A percentile compares a stretch with the other conserved stretches of the same genome.
phyloP scores from a whole-genome alignment of 2,888 invertebrate species.

The Acanthosoma haemorrhoidale region DNA sequence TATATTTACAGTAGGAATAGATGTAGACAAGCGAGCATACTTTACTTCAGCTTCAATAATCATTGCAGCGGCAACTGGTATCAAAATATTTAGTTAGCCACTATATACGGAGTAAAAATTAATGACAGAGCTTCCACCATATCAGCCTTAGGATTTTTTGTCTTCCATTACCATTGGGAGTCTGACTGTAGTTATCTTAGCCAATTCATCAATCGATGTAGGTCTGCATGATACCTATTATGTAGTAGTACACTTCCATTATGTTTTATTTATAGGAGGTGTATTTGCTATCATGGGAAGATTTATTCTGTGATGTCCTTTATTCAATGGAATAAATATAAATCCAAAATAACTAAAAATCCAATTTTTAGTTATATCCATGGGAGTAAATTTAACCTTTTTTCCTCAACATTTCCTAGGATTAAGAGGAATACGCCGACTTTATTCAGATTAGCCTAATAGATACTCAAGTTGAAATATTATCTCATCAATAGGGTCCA shows the following conservation, averaged over 20 bases:
- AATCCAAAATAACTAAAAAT: slow-evolving; percentile 58
- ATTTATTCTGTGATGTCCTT: slow-evolving; percentile 64
- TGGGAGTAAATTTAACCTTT: slow-evolving; percentile 72
- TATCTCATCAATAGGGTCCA: slow-evolving; percentile 63
- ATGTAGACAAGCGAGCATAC: slow-evolving; percentile 71
- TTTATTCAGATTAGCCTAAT: slow-evolving; percentile 69
- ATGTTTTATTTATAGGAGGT: slow-evolving; percentile 72
- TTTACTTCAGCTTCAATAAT: slow-evolving; percentile 80
- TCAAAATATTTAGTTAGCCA: slow-evolving; percentile 76
- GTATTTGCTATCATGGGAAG: slow-evolving; percentile 73
- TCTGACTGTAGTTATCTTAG: neutral
- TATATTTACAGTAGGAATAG: slow-evolving; percentile 73
- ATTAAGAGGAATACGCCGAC: slow-evolving; percentile 66
- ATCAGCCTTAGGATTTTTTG: neutral
- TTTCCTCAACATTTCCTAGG: slow-evolving; percentile 76
- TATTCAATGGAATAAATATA: slow-evolving; percentile 59
- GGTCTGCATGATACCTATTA: slow-evolving; percentile 6
- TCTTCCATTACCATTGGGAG: neutral
- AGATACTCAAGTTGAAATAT: slow-evolving; percentile 62
- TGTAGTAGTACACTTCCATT: slow-evolving; percentile 76
- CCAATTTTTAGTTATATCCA: slow-evolving; percentile 67
- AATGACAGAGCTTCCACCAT: slow-evolving; percentile 46
- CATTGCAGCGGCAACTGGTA: slow-evolving; percentile 79
- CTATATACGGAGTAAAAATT: slow-evolving; percentile 60
- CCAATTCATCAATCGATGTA: slow-evolving; percentile 19